Percentiles rank a stretch among this genome's conserved stretches.
These are phyloP conservation scores for Bicyclus anynana DNA, from an alignment of 1,140 invertebrate genomes.

Conservation along the genomic window DNA sequence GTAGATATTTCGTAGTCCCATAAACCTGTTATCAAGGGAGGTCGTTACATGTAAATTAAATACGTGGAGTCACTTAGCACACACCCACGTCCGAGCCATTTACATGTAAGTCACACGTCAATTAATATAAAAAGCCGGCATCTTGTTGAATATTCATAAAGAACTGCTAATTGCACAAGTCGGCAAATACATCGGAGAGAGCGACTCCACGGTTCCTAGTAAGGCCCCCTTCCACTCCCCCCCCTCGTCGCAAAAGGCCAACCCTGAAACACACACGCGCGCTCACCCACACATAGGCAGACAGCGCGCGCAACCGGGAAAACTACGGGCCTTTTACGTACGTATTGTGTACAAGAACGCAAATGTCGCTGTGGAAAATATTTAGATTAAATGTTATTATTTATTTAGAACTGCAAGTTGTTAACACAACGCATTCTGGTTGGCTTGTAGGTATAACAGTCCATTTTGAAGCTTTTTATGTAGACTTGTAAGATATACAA, in stretches of 20 bases:
- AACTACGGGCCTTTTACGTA: constrained; percentile 73
- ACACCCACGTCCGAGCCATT: constrained; percentile 26
- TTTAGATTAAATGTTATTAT: constrained; percentile 9
- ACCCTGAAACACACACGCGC: constrained; percentile 53
- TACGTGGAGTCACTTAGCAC: constrained; percentile 26
- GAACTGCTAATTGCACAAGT: constrained; percentile 75
- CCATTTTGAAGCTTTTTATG: too few species aligned
- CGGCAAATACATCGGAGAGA: constrained; percentile 66
- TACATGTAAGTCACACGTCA: constrained; percentile 56
- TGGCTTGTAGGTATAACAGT: too few species aligned
- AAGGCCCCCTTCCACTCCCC: constrained; percentile 35
- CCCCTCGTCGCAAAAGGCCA: constrained; percentile 64
- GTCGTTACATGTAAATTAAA: constrained; percentile 4
- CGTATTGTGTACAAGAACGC: constrained; percentile 70
- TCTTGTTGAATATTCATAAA: constrained; percentile 75
- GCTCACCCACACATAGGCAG: constrained; percentile 43
- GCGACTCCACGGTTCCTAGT: constrained; percentile 59
- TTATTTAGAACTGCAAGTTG: too few species aligned
- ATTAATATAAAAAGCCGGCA: constrained; percentile 69
- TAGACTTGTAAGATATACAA: too few species aligned
- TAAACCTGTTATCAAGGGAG: constrained; percentile 9
- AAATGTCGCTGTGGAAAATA: constrained; percentile 40
- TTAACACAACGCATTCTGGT: too few species aligned
- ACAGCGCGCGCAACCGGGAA: constrained; percentile 71
- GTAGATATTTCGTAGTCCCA: neutral